Evolutionary conservation across 2,797 vertebrate species (phyloP).

Genomic region (Benthosema pterotum): DNA sequence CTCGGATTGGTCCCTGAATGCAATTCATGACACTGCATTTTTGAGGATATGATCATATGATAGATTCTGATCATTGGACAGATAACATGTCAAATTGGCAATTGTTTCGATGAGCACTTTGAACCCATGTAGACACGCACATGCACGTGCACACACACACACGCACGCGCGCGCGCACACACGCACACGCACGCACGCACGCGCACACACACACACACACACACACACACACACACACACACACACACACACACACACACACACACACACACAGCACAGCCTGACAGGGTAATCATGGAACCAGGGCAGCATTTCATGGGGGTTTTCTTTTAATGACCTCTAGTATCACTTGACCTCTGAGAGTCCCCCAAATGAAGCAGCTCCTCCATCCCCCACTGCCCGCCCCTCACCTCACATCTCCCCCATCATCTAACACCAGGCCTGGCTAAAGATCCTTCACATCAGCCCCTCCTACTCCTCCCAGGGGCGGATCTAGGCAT

Average conservation of each 20-base stretch:
- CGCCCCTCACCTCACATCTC: conserved; percentile 48
- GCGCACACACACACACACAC: no score
- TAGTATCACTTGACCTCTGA: conserved; percentile 71
- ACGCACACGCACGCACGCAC: no score
- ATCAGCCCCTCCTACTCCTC: conserved; percentile 27
- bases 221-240: no score
- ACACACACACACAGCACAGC: conserved; percentile 16
- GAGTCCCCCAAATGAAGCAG: conserved; percentile 65
- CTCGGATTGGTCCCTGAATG: no score
- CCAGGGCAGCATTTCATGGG: conserved; percentile 72
- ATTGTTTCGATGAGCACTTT: conserved; percentile 24
- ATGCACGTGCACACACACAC: no score
- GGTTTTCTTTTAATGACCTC: conserved; percentile 77
- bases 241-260: no score
- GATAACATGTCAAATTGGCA: conserved; percentile 30
- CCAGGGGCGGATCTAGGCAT: no score
- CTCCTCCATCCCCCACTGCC: conserved; percentile 31
- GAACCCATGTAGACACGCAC: neutral
- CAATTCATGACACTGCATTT: no score
- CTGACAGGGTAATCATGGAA: conserved; percentile 80
- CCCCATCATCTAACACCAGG: conserved; percentile 26
- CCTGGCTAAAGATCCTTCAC: conserved; percentile 35
- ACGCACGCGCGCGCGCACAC: no score
- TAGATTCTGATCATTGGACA: conserved; percentile 27
- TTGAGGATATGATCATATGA: conserved; percentile 2